These are phyloP conservation scores for Sebastes variabilis DNA, from an alignment of 2,797 vertebrate species.

Conservation along the genomic window DNA sequence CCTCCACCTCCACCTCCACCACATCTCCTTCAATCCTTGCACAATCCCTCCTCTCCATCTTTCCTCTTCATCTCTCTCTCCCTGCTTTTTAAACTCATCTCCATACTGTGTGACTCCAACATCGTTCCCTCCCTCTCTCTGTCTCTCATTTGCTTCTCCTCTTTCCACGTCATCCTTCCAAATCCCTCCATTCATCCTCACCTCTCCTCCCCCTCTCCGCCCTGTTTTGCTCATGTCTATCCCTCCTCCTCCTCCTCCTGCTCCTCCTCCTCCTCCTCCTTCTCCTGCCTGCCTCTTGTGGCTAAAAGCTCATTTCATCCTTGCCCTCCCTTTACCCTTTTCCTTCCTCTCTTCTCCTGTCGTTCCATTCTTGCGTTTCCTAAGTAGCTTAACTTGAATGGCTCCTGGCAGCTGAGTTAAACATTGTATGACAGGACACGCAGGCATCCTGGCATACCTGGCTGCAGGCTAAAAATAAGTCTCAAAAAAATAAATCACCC, in stretches of 20 bases:
- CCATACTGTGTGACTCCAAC: not conserved
- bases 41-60: conserved; percentile 33
- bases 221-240: conserved; percentile 8
- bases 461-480: conserved; percentile 16
- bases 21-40: conserved; percentile 31
- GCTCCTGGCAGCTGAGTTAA: conserved; percentile 60
- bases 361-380: conserved; percentile 55
- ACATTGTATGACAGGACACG: conserved; percentile 55
- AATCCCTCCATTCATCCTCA: conserved; percentile 49
- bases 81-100: conserved; percentile 18
- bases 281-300: conserved; percentile 15
- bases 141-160: conserved; percentile 23
- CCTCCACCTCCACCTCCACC: not conserved
- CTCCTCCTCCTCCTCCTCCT: not conserved
- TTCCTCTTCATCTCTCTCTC: conserved; percentile 7
- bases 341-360: conserved; percentile 50
- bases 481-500: not conserved
- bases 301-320: conserved; percentile 53
- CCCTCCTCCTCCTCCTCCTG: not conserved
- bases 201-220: conserved; percentile 26
- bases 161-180: conserved; percentile 17
- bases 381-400: conserved; percentile 69
- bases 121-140: not conserved
- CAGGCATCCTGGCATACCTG: conserved; percentile 43
- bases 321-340: conserved; percentile 38